Evolutionary conservation across 2,888 invertebrate species (phyloP), one percentile per base, ranked within the genome.

Genomic region (Synergus japonicus): DNA sequence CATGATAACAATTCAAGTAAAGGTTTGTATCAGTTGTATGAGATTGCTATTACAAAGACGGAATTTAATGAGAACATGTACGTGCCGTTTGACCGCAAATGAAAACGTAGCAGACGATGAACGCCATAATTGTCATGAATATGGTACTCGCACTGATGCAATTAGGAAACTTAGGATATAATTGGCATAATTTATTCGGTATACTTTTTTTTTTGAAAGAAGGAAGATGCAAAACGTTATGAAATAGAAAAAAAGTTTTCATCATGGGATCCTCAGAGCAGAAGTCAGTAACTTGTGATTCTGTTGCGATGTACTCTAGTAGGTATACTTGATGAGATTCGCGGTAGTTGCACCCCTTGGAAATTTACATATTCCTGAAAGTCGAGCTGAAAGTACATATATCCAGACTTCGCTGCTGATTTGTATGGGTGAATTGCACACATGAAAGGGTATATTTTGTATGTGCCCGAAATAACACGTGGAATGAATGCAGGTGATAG

Each of bases 351-450:
- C 4, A 46, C 22, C 13, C 67, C 46, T 46, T 22, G 5, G 15
- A 46, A 67, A 67, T 67, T 67, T 67, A 29, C 67, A 22, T 22
- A 67, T 67, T 67, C 67, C 22, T 67, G 67, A 65, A 29, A 49
- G 15, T 7, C 49, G 49, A 22, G 22, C 22, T 22, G 22, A 22
- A 22, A 22, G 22, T 22, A 22, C 22, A 22, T 22, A 22, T 49
- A 49, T 49, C 0, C 49, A 49, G 15, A 2, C 7, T 49, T 5
- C 4, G 49, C 15, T 15, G 15, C 7, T 49, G 49, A 37, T 37
- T 37, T 7, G 15, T n/a, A 4, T 49, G 7, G 5, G 13, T 49
- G 49, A 2, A 49, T 49, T 5, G 2, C 49, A 49, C 15, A 49
- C 49, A n/a, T 49, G 7, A 7, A 49, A n/a, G 49, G 7, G 15